A percentile compares a stretch with the other conserved stretches of the same genome.
These are phyloP conservation scores for Eutrigla gurnardus DNA, from an alignment of 2,797 vertebrate genomes.

Conservation along the genomic window DNA sequence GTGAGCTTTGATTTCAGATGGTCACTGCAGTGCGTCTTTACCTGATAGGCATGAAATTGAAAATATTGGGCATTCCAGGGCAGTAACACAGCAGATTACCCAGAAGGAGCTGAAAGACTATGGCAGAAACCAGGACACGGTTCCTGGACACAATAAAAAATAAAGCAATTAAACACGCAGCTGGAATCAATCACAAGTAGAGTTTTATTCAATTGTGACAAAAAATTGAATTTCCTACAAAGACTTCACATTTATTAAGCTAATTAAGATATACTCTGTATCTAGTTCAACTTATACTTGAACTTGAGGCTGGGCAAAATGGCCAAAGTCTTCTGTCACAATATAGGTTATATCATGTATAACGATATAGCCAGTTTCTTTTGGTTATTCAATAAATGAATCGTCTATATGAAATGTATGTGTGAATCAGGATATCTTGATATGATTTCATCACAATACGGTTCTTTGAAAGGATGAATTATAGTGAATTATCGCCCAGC, in stretches of 20 bases:
- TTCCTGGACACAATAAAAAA: conserved; percentile 80
- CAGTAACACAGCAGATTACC: conserved; percentile 93
- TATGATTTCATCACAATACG: too few relatives aligned
- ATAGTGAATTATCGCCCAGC: too few relatives aligned
- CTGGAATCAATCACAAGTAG: neutral
- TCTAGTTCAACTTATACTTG: neutral
- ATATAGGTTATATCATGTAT: too few relatives aligned
- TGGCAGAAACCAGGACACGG: conserved; percentile 86
- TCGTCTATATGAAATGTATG: too few relatives aligned
- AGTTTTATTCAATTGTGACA: neutral
- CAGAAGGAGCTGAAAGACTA: conserved; percentile 89
- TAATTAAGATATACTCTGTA: neutral
- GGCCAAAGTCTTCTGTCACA: too few relatives aligned
- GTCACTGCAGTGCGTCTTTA: conserved; percentile 52
- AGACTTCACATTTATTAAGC: neutral
- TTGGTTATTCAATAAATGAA: too few relatives aligned
- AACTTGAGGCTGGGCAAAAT: too few relatives aligned
- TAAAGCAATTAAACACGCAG: neutral
- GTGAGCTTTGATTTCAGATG: conserved; percentile 6
- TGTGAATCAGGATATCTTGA: too few relatives aligned
- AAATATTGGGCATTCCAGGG: conserved; percentile 92
- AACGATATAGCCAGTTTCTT: too few relatives aligned
- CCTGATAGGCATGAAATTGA: conserved; percentile 95
- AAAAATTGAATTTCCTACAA: too few relatives aligned
- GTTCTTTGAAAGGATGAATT: too few relatives aligned